Evolutionary conservation across 1,140 invertebrate genomes (phyloP), one percentile per base, ranked within the genome.

Genomic region (Drosophila leontia): DNA sequence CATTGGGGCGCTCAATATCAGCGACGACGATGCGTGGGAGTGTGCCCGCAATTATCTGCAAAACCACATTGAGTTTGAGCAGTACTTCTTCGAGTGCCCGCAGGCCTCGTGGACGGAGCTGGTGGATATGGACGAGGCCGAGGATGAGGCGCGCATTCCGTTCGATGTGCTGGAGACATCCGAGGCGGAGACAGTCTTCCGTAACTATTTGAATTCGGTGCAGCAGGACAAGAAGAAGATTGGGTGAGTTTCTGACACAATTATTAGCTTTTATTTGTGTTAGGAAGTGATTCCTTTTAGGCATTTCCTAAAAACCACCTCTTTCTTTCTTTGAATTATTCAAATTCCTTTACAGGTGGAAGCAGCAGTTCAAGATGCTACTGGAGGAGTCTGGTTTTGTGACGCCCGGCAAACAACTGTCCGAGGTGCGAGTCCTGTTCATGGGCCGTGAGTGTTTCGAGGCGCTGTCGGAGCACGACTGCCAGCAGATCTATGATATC

Each of bases 391-490:
- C 98, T 3, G 97, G 97, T 1, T 98, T 98, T 92, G 97, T 99
- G 23, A 97, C 96, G 13, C 98, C 98, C 11, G 98, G 98, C 7
- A 98, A 99, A 93, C 95, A 96, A 80, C 93, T 99, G 60, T 96
- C 96, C 5, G 98, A 99, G 94, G 97, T 99, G 35, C 94, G 97
- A 75, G 97, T 99, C 8, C 94, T 98, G 42, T 98, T 99, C 91
- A 97, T 99, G 96, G 98, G 98, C 0, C 95, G 98, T 34, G 98
- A 99, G 92, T 99, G 98, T 91, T 99, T 98, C 92, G 98, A 98
- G 93, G 96, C 96, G 1, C 94, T 99, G 26, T 96, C 97, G 0
- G 97, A 98, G 88, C 95, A 96, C 51, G 98, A 99, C 92, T 97
- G 98, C 87, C 96, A 97, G 88, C 95, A 97, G 82, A 98, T 99